Percentiles rank a stretch among this genome's conserved stretches.
Conservation (phyloP, 92 coral and sea anemone species). For the Nematostella vectensis region DNA sequence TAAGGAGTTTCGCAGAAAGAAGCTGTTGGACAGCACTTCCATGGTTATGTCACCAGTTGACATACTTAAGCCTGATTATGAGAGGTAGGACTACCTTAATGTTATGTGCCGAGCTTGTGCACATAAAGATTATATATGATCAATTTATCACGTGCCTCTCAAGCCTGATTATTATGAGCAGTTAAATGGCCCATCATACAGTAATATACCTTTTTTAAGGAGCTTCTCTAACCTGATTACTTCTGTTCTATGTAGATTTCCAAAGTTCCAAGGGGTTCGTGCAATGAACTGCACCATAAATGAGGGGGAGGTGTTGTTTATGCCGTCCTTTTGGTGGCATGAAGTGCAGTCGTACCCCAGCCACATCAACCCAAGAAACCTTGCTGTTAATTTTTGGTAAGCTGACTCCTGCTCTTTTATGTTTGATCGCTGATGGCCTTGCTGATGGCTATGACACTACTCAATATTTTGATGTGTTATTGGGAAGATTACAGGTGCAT, state of each 20-base stretch:
- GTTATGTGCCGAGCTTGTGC: too few species aligned
- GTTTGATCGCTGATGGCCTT: background rate
- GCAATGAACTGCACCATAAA: slow-evolving; percentile 76
- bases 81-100: slow-evolving; percentile 14
- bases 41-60: slow-evolving; percentile 92
- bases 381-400: slow-evolving; percentile 84
- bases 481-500: background rate
- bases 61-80: slow-evolving; percentile 67
- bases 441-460: background rate
- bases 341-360: slow-evolving; percentile 78
- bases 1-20: slow-evolving; percentile 44
- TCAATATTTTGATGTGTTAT: background rate
- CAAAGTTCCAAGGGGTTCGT: slow-evolving; percentile 50
- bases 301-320: slow-evolving; percentile 78
- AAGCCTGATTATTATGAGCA: too few species aligned
- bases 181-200: too few species aligned
- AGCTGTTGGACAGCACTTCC: slow-evolving; percentile 72
- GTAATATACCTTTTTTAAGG: too few species aligned
- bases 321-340: slow-evolving; percentile 97
- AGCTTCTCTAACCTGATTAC: too few species aligned
- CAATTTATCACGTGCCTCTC: too few species aligned
- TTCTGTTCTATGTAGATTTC: slow-evolving; percentile 34
- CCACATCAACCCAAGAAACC: slow-evolving; percentile 32
- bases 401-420: slow-evolving; percentile 4
- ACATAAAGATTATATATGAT: too few species aligned